phyloP scores from a whole-genome alignment of 2,113 vertebrate species.

The Pampusana beccarii region DNA sequence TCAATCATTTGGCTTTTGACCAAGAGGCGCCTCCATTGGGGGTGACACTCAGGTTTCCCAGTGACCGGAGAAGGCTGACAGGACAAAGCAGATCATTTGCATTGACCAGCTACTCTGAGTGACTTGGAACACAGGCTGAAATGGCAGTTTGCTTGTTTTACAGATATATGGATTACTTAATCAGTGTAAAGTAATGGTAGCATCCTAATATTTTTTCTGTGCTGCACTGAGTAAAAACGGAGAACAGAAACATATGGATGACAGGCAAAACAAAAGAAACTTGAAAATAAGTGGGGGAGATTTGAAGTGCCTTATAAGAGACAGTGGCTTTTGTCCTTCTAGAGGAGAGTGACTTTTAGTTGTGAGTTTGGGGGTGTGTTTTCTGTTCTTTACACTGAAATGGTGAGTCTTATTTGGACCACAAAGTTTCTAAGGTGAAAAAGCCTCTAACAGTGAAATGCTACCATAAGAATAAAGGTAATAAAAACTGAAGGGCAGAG shows the following conservation, averaged over 20 bases:
- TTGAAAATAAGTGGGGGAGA: not conserved
- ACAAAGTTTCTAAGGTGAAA: not conserved
- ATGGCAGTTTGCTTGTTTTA: not conserved
- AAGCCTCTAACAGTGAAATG: not conserved
- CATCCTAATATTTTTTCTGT: not conserved
- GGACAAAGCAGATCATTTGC: not conserved
- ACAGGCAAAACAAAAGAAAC: not conserved
- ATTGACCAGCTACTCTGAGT: not conserved
- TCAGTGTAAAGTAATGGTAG: not conserved
- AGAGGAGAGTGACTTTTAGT: not conserved
- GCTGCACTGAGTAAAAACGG: not conserved
- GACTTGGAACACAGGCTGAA: not conserved
- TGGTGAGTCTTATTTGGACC: not conserved
- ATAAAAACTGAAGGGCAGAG: not conserved
- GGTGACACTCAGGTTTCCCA: not conserved
- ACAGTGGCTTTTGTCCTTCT: not conserved
- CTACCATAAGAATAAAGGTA: not conserved
- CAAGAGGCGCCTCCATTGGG: slow-evolving; percentile 2
- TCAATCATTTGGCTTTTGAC: slow-evolving; percentile 44
- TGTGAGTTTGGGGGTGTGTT: not conserved
- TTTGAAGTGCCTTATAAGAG: not conserved
- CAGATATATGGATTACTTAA: not conserved
- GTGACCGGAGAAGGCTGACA: not conserved
- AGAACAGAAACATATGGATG: not conserved
- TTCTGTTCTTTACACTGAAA: not conserved